Percentiles rank a stretch among this genome's conserved stretches.
These are phyloP conservation scores for Numida meleagris DNA, from an alignment of 2,113 vertebrate species.

Conservation along the genomic window DNA sequence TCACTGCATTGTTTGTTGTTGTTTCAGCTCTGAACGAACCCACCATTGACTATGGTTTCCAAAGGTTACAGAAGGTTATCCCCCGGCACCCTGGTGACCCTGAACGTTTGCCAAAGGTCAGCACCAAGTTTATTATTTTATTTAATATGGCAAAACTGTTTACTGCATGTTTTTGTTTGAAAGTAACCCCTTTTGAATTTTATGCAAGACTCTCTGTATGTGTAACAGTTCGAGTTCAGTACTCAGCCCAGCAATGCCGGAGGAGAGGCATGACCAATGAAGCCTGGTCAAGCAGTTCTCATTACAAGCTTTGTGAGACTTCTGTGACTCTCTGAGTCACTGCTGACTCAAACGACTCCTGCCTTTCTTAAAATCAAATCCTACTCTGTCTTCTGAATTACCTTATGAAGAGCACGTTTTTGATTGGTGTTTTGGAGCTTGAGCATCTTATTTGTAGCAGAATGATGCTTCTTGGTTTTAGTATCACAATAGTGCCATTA, in stretches of 20 bases:
- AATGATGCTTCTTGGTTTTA: not conserved
- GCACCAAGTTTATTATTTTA: conserved; percentile 52
- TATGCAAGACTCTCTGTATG: not conserved
- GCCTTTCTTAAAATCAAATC: not conserved
- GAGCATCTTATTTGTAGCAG: not conserved
- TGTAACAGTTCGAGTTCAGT: not conserved
- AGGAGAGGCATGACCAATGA: not conserved
- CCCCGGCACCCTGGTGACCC: conserved; percentile 87
- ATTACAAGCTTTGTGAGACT: not conserved
- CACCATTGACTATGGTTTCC: conserved; percentile 97
- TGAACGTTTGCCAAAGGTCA: conserved; percentile 87
- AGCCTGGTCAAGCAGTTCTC: not conserved
- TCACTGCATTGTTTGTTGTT: conserved; percentile 60
- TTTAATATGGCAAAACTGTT: conserved; percentile 46
- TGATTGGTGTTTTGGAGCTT: not conserved
- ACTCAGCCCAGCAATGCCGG: not conserved
- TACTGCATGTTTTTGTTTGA: conserved; percentile 5
- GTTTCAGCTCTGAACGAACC: conserved; percentile 92
- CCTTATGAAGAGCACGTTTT: accelerated
- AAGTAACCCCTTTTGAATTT: not conserved
- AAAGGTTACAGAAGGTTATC: conserved; percentile 88
- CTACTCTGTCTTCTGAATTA: not conserved
- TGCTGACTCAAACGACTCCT: not conserved
- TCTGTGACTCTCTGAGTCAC: not conserved
- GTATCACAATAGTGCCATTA: not conserved